Evolutionary conservation across 92 coral and sea anemone species (phyloP), one percentile per base, ranked within the genome.

Genomic region (Parazoanthus atlanticus): DNA sequence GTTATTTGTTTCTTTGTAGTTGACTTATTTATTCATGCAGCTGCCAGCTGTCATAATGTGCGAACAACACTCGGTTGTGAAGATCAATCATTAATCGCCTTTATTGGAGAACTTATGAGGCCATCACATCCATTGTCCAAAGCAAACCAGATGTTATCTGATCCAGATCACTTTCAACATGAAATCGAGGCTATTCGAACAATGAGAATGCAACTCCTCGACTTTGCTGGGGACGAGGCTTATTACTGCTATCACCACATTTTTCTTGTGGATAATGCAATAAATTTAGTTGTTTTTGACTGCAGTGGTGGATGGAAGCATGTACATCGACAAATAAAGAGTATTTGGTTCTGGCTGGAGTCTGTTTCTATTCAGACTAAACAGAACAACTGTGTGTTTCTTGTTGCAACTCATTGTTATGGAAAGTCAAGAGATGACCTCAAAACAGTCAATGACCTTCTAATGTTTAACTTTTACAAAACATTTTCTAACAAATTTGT

Each of bases 151-250:
- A 12, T 75, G 25, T 75, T 75, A 23, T 26, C 79, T 5, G 13
- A 36, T 36, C 79, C 79, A 38, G 26, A 36, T 75, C 52, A 75
- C 49, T 21, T 75, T 30, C 76, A 33, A 72, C 12, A 16, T 12
- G 40, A 72, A 72, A 72, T 72, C 8, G 40, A 72, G 38, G 33
- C 40, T 72, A 72, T 72, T 72, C 17, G 5, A 38, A 72, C 6
- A 30, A 72, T 89, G 6, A 92, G 86, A 74, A n/a, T 92, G 71
- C 81, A 81, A 31, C 29, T 92, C 3, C 90, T 89, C 12, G 94
- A 92, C 85, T 92, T 92, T 89, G 94, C 90, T 61, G 94, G 94
- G 3, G 92, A 89, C 0, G 82, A 79, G 58, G 94, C 89, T 28
- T 86, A 89, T 58, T 64, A 86, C 26, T 77, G 88, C 0, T 92